Evolutionary conservation across 1,140 invertebrate species (phyloP).

Genomic region (Condylostylus longicornis): DNA sequence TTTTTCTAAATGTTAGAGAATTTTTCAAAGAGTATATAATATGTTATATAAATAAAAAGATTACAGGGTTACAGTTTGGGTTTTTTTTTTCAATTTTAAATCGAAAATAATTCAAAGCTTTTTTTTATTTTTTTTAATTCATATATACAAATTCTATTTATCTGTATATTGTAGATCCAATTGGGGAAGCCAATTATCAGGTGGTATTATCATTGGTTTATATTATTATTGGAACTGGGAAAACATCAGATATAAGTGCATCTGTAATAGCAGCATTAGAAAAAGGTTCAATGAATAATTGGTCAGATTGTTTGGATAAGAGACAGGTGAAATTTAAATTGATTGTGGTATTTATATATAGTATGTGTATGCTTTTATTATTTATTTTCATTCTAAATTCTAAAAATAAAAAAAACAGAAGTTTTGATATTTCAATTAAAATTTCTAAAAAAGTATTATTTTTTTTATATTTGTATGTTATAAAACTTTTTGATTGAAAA

Average conservation of each 20-base stretch:
- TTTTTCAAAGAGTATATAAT: no score
- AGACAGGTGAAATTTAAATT: slow-evolving; percentile 36
- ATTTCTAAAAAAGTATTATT: neutral
- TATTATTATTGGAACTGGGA: slow-evolving; percentile 41
- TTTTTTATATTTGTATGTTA: neutral
- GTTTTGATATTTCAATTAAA: neutral
- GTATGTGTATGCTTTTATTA: no score
- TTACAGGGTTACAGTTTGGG: no score
- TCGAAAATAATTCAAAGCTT: no score
- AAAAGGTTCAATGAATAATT: slow-evolving; percentile 36
- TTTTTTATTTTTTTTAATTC: no score
- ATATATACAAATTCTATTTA: no score
- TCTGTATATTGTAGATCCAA: slow-evolving; percentile 22
- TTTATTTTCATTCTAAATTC: no score
- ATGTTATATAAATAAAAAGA: no score
- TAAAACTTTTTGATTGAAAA: neutral
- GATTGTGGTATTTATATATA: neutral
- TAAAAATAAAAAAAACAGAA: neutral
- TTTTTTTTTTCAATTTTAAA: no score
- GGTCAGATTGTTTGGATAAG: slow-evolving; percentile 53
- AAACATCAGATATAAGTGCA: slow-evolving; percentile 40
- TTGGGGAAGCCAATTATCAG: slow-evolving; percentile 33
- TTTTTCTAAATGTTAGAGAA: no score
- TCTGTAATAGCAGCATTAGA: slow-evolving; percentile 47
- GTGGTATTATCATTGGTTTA: slow-evolving; percentile 40